Base-by-base conservation (phyloP, 2,797 vertebrate genomes). In the Danio choprae region DNA sequence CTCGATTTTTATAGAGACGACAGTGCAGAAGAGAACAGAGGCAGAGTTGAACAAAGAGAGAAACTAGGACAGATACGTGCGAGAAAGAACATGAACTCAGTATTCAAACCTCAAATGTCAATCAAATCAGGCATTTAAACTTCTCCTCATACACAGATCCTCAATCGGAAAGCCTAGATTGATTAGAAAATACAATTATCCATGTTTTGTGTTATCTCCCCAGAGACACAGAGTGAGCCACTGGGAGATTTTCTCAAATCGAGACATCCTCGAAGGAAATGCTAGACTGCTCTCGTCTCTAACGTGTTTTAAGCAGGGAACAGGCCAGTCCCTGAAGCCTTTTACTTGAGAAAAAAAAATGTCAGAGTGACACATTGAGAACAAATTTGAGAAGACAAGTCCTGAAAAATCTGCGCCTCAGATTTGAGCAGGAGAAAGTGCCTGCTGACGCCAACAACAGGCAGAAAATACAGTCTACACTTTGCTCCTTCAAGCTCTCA, bases 361-460 rank as follows among this genome's bases (percentile, higher is more conserved):
- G 81, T 88, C 88, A 65, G 83, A 68, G 84, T 93, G 93, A 93
- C 90, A 91, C 91, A 93, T 91, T 91, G 91, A 92, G 88, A 81
- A 84, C 83, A 92, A 93, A 93, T 89, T 85, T 84, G 85, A 92
- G 87, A 89, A 75, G 91, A 93, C 92, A 90, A 76, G 89, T 84
- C 85, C 82, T 83, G 18, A 77, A 91, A 93, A 88, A 81, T 88
- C 89, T 87, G 89, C 84, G 86, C 68, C 50, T 78, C 44, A 12
- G 76, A 83, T 89, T 89, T 90, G 84, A 81, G 70, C 79, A 60
- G 38, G 48, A n/a, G 10, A 89, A 89, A 90, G 83, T 75, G 8
- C 10, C 11, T 55, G 89, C 89, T 91, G 91, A 91, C 89, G 86
- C 88, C 88, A 87, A 81, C 84, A 65, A 74, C 38, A 11, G 11